Evolutionary conservation across 2,797 vertebrate species (phyloP), one percentile per base, ranked within the genome.

Genomic region (Australoheros facetus): DNA sequence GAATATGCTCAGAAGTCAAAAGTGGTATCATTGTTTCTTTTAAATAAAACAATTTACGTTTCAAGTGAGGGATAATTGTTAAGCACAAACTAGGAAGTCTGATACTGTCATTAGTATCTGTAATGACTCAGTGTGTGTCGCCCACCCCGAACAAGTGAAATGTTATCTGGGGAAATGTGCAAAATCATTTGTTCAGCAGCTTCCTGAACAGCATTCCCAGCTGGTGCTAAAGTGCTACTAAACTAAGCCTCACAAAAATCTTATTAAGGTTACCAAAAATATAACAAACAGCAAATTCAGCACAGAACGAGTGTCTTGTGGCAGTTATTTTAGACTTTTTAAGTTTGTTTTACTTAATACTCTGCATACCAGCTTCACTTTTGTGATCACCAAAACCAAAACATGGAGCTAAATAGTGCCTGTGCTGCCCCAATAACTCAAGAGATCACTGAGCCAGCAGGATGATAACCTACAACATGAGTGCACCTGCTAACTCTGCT

Each of bases 151-250:
- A 78, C 73, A 81, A 77, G 58, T 77, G 69, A 87, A 75, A 85
- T 64, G 58, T 85, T 90, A 81, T 87, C 23, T 75, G 34, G 59
- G 85, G 84, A 81, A 91, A 83, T 90, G 69, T 82, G 83, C 90
- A 74, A 88, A 86, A 89, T 87, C 56, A 86, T 89, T 85, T 86
- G 87, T 89, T 90, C 83, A 85, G 74, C 79, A 85, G 60, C 79
- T 92, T 92, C 85, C 84, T 85, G 75, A 86, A 87, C 77, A 79
- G 69, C 77, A 84, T 77, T 72, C 85, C 78, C 88, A 92, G 87
- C 87, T 93, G 91, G 88, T 90, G 23, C 54, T 56, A 66, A 86
- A 80, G 53, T 71, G 32, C 54, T 8, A 21, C 54, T 23, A 64
- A 79, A 83, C 79, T 16, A 79, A 76, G 10, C 70, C 23, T 75